Conservation (phyloP, 2,797 vertebrate genomes). For the Lacerta agilis region DNA sequence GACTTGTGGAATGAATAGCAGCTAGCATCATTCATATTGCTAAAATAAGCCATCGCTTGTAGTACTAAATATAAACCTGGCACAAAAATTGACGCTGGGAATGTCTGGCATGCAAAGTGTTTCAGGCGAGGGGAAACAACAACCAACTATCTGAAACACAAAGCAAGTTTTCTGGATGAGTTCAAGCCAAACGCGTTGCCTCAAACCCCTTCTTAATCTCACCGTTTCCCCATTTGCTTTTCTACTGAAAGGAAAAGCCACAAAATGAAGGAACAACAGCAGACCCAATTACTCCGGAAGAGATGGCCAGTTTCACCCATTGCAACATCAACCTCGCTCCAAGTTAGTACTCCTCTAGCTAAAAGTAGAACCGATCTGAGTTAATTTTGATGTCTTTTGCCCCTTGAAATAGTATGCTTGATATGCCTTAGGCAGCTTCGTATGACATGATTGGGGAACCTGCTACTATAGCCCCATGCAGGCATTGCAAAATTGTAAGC, state of each 20-base stretch:
- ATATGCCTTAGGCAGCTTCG: neutral
- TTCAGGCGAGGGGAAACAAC: constrained; percentile 54
- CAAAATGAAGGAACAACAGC: constrained; percentile 35
- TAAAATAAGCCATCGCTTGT: constrained; percentile 58
- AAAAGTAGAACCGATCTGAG: neutral
- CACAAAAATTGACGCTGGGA: constrained; percentile 69
- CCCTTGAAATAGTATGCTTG: neutral
- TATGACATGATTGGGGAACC: neutral
- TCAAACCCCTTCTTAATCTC: constrained; percentile 55
- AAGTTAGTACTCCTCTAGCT: neutral
- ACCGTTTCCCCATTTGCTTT: constrained; percentile 56
- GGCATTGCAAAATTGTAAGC: too few relatives aligned
- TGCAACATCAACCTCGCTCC: neutral
- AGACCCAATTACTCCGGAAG: constrained; percentile 32
- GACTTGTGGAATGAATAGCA: constrained; percentile 69
- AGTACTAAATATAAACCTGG: constrained; percentile 72
- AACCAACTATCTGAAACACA: constrained; percentile 58
- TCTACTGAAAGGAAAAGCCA: constrained; percentile 11
- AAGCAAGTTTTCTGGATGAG: constrained; percentile 63
- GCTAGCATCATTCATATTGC: constrained; percentile 43
- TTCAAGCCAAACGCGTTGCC: constrained; percentile 61
- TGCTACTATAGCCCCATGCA: neutral
- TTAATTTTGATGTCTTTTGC: neutral
- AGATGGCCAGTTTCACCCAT: constrained; percentile 5
- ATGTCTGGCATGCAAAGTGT: constrained; percentile 67